Evolutionary conservation across 2,888 invertebrate species (phyloP), one percentile per base, ranked within the genome.

Genomic region (Eutolmus rufibarbis): DNA sequence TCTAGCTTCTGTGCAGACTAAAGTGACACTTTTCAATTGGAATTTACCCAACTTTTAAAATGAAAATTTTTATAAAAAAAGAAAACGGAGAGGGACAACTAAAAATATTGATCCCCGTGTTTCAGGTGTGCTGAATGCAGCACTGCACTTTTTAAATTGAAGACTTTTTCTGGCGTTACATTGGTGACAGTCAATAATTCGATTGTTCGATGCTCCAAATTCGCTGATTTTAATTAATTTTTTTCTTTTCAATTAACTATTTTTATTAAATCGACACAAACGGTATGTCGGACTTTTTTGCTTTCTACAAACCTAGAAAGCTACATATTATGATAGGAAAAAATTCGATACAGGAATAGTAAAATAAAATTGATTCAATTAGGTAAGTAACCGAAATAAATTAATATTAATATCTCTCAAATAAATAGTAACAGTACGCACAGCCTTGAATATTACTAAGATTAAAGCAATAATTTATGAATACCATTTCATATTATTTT

Each of bases 21-120:
- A 78, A 46, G 51, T 19, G 31, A 14, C 23, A 51, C 28, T 79
- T 43, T 79, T 79, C 51, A 51, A 40, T 79, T 79, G 79, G 56
- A 79, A 79, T 79, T 79, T 46, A 9, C 46, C 79, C 51, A 79
- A 79, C 51, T 79, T 79, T 79, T 23, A 28, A n/a, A 79, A 79
- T 51, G 51, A 79, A 51, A 51, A 79, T 14, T 79, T 79, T 79
- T 46, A 28, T 79, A 28, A n/a, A 34, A 78, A 78, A 77, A 40
- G 5, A 76, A 23, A 78, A 43, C 1, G 5, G 16, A 51, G n/a
- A 28, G 23, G 23, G 28, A 9, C 5, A 28, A 23, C 28, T 19
- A 28, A 66, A 66, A 23, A 66, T 23, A 66, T 66, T 66, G 12
- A 12, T 28, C 66, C 23, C 14, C 66, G 28, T 19, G 19, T 23